Base-by-base conservation (phyloP, 2,113 vertebrate genomes). In the Choloepus hoffmanni region DNA sequence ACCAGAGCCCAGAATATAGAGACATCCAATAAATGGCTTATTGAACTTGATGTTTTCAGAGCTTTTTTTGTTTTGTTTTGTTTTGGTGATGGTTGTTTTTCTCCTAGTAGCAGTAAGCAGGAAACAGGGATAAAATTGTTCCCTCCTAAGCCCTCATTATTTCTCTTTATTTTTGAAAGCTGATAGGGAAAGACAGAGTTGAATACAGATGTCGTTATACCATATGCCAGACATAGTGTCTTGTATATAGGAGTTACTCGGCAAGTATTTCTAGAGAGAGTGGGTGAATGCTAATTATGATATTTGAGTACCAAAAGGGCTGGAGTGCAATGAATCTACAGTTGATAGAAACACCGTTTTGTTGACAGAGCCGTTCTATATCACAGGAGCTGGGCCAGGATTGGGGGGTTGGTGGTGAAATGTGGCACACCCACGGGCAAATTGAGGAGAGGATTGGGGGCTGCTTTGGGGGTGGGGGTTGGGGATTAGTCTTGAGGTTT, bases 131-230 rank as follows among this genome's bases (percentile, higher is more conserved):
- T 83, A 48, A 77, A 83, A 23, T n/a, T 67, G 26, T 83, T 88
- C 14, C 53, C 40, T 63, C 67, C 19, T 78, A 55, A 87, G 60
- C 53, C 45, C 2, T 78, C 23, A 65, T 50, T 43, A 82, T 90
- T 85, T 89, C 33, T 93, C 53, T 83, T 84, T 43, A 65, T 76
- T 79, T 90, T 70, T 55, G 74, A 73, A 90, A 86, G 28, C 30
- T 24, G 7, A 18, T 30, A 24, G 3, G 76, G 81, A 81, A 86
- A 76, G 50, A 79, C 7, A 30, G n/a, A 77, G 70, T 19, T 78
- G 33, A 19, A 40, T 33, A 43, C 21, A 26, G 26, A 40, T 50
- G 26, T 5, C 48, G 6, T 60, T 43, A 5, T 9, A 43, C 53
- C 12, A 0, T 63, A 43, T 19, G 53, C 16, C 63, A 40, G 23